Evolutionary conservation across 2,113 vertebrate genomes (phyloP).

Genomic region (Sterna hirundo): DNA sequence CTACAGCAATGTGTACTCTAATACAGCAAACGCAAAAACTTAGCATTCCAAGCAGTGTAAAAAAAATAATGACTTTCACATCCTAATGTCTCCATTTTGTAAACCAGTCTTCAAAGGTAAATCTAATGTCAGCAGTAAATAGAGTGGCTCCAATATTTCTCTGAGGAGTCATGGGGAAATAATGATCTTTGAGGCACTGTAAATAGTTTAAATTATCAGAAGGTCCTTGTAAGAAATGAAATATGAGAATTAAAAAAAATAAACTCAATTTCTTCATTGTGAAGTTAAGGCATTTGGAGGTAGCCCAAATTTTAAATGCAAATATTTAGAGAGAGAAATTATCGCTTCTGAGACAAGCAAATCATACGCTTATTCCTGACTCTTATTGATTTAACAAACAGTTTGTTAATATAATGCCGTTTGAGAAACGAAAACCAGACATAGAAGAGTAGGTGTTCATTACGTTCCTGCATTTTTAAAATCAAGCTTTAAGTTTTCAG

Average conservation of each 20-base stretch:
- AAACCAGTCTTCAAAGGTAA: constrained; percentile 72
- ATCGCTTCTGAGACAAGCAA: constrained; percentile 51
- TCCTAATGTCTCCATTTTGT: constrained; percentile 70
- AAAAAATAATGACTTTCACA: constrained; percentile 68
- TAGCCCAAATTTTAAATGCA: constrained; percentile 64
- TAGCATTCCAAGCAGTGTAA: constrained; percentile 27
- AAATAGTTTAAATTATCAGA: constrained; percentile 76
- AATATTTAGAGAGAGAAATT: constrained; percentile 69
- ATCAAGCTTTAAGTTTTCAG: constrained; percentile 10
- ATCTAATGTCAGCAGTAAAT: constrained; percentile 70
- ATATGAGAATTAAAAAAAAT: constrained; percentile 52
- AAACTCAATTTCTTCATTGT: constrained; percentile 11
- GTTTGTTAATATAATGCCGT: background rate
- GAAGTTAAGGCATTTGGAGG: constrained; percentile 48
- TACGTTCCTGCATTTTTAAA: constrained; percentile 22
- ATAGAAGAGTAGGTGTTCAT: background rate
- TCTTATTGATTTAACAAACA: constrained; percentile 52
- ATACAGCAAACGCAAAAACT: constrained; percentile 41
- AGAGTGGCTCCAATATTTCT: constrained; percentile 68
- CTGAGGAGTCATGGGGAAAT: constrained; percentile 60
- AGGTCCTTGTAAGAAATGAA: constrained; percentile 69
- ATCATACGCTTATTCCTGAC: constrained; percentile 52
- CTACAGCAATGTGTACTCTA: constrained; percentile 31
- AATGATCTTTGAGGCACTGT: constrained; percentile 68
- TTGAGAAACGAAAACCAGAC: background rate